These are phyloP conservation scores for Peromyscus eremicus DNA, from an alignment of 2,797 vertebrate genomes.

Conservation along the genomic window DNA sequence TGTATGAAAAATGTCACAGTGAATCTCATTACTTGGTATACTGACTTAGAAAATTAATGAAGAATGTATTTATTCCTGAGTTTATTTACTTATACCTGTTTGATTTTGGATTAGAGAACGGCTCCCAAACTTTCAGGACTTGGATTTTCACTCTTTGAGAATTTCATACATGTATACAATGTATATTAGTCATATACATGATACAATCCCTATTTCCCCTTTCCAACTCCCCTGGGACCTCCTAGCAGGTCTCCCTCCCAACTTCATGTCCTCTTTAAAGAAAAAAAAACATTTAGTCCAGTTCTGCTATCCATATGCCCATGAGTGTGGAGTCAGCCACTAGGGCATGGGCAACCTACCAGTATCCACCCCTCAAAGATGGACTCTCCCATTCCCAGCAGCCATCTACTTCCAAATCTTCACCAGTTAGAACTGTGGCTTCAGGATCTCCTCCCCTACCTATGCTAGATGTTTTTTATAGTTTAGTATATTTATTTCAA, in stretches of 20 bases:
- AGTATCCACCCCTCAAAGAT: background rate
- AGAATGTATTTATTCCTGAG: constrained; percentile 47
- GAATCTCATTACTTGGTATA: background rate
- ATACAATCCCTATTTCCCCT: background rate
- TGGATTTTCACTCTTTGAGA: background rate
- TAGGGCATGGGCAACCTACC: background rate
- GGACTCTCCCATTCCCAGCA: no score
- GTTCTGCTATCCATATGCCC: background rate
- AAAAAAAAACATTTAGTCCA: background rate
- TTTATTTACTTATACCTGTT: constrained; percentile 38
- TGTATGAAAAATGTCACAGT: background rate
- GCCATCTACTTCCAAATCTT: background rate
- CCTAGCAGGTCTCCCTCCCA: background rate
- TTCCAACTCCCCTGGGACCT: background rate
- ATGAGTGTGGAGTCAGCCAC: no score
- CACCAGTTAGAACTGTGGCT: background rate
- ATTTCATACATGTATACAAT: background rate
- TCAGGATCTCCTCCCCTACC: background rate
- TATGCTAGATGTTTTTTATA: background rate
- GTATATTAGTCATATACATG: background rate
- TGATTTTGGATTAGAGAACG: constrained; percentile 58
- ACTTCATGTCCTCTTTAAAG: background rate
- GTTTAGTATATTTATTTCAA: constrained; percentile 1
- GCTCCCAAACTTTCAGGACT: constrained; percentile 11
- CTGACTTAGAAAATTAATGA: background rate